phyloP scores from a whole-genome alignment of 2,113 vertebrate genomes.

The Tursiops truncatus region DNA sequence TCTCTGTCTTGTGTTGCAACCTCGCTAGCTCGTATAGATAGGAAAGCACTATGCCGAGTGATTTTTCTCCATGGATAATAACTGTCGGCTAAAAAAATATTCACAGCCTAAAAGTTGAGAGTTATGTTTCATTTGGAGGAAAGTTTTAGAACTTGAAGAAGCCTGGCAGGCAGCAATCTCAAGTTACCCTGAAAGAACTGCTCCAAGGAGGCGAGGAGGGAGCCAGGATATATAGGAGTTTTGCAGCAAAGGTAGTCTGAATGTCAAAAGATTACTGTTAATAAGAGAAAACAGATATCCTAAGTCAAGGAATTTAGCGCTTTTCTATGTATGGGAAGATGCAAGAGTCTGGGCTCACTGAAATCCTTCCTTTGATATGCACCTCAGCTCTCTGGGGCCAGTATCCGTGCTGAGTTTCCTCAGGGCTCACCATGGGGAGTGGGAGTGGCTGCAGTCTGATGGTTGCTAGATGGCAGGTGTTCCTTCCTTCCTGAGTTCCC shows the following conservation, averaged over 20 bases:
- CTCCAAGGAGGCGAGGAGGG: neutral
- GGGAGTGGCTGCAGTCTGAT: neutral
- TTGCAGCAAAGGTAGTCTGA: neutral
- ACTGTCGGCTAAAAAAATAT: neutral
- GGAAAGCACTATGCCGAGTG: neutral
- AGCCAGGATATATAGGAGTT: neutral
- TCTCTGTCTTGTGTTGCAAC: fast-evolving
- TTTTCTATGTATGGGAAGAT: neutral
- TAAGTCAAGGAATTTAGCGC: neutral
- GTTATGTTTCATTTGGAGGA: too few species aligned
- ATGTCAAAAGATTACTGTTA: neutral
- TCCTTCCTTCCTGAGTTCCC: neutral
- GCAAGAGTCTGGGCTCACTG: neutral
- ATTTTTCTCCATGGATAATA: neutral
- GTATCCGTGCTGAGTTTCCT: neutral
- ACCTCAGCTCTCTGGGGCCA: neutral
- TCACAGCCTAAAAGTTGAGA: too few species aligned
- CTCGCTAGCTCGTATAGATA: neutral
- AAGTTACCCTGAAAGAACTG: neutral
- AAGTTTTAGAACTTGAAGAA: neutral
- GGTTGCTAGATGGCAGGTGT: neutral
- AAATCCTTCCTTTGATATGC: neutral
- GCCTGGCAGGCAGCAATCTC: neutral
- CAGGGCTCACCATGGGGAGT: neutral
- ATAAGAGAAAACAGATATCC: neutral